phyloP scores from a whole-genome alignment of 1,140 invertebrate genomes.

The Drosophila lini region DNA sequence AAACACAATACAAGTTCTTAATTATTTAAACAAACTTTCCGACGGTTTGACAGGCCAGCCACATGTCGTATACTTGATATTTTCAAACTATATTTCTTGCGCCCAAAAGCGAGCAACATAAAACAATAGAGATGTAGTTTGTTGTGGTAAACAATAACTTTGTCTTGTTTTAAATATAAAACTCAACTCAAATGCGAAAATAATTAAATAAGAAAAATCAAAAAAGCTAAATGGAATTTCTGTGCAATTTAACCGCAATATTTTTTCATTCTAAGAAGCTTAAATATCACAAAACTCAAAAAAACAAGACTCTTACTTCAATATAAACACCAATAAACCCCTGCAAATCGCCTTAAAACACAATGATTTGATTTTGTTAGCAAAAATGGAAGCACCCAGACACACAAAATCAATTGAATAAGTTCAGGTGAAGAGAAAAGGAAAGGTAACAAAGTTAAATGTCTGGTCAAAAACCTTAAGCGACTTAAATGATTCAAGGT shows the following conservation, averaged over 20 bases:
- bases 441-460: slow-evolving; percentile 12
- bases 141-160: slow-evolving; percentile 2
- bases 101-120: slow-evolving; percentile 31
- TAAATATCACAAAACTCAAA: neutral
- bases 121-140: neutral
- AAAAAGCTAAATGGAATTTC: slow-evolving; percentile 1
- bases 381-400: neutral
- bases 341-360: slow-evolving; percentile 9
- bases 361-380: slow-evolving; percentile 1
- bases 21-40: slow-evolving; percentile 10
- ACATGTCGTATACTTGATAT: slow-evolving; percentile 33
- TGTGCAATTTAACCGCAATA: neutral
- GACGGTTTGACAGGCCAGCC: neutral
- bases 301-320: slow-evolving; percentile 6
- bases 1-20: neutral
- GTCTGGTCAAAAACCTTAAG: slow-evolving; percentile 1
- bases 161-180: slow-evolving; percentile 2
- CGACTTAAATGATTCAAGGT: slow-evolving; percentile 10
- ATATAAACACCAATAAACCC: slow-evolving; percentile 20
- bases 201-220: neutral
- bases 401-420: slow-evolving; percentile 3
- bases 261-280: slow-evolving; percentile 15
- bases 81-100: neutral
- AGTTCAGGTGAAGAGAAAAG: neutral
- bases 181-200: neutral